Base-by-base conservation (phyloP, 2,797 vertebrate genomes). In the Dryobates pubescens region DNA sequence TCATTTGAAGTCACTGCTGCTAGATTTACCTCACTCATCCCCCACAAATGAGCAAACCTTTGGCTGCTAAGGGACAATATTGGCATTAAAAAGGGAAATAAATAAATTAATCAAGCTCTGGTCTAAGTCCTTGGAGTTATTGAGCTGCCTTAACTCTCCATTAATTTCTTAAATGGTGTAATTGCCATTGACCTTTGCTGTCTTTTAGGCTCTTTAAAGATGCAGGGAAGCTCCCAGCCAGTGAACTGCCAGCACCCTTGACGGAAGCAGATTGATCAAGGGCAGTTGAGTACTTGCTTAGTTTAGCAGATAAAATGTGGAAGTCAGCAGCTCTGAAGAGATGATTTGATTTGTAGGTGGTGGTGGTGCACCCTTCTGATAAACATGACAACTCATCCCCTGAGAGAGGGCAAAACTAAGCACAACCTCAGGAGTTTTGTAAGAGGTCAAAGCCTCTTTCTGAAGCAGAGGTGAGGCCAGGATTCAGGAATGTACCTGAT, bases 301-400 rank as follows among this genome's bases (percentile, higher is more conserved):
- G 82, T 79, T 91, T 76, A 92, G 93, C 93, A 92, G 62, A 89
- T 89, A 82, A 92, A 91, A 68, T 24, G 90, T 32, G 82, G 69
- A 63, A 77, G 92, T 95, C 88, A 94, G 91, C 94, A 82, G 8
- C 89, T 82, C 69, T 70, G 70, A 79, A 82, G 36, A 76, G 90
- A 59, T 79, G 22, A 61, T 2, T 51, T 0, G 0, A 86, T 77
- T 88, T 76, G 86, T 77, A 88, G 86, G 76, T 23, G 77, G 82
- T 49, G 82, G 82, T 49, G 82, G 91, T 73, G 65, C 49, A 86
- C 0, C 11, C 75, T 62, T 83, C 43, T 24, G 59, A 54, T 17
- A 75, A 93, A 90, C 45, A 24, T 22, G 83, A 75, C 75, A 63
- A 94, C 32, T 91, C 88, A 86, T 72, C 85, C 89, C 2, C 58